Conservation (phyloP, 2,113 vertebrate genomes). For the Sinocyclocheilus rhinocerous region DNA sequence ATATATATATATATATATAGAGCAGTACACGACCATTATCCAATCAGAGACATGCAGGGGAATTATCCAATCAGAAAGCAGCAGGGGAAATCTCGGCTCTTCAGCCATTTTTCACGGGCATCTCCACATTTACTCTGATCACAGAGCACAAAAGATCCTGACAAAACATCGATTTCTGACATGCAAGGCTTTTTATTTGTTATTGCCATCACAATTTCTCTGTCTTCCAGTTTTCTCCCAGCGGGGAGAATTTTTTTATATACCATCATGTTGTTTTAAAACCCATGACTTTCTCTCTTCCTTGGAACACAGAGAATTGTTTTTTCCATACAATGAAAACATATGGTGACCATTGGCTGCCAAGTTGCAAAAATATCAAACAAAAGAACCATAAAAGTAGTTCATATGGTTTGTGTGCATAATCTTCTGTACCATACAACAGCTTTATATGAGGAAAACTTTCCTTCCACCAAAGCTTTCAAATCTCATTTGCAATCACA, state of each 20-base stretch:
- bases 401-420: not conserved
- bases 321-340: not conserved
- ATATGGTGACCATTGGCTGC: not conserved
- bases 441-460: not conserved
- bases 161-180: not conserved
- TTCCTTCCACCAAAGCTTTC: not conserved
- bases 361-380: not conserved
- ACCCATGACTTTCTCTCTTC: not conserved
- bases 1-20: no score
- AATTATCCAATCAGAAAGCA: constrained; percentile 25
- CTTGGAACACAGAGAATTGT: not conserved
- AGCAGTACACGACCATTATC: not conserved
- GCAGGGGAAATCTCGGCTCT: not conserved
- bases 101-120: not conserved
- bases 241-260: not conserved
- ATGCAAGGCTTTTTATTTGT: constrained; percentile 9
- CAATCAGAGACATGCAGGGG: not conserved
- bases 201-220: not conserved
- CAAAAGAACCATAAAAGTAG: not conserved
- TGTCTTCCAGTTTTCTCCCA: not conserved
- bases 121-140: constrained; percentile 30
- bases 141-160: constrained; percentile 14
- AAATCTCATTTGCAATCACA: not conserved
- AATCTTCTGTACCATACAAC: not conserved
- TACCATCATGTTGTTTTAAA: not conserved